phyloP scores from a whole-genome alignment of 2,797 vertebrate genomes.

The Meda fulgida region DNA sequence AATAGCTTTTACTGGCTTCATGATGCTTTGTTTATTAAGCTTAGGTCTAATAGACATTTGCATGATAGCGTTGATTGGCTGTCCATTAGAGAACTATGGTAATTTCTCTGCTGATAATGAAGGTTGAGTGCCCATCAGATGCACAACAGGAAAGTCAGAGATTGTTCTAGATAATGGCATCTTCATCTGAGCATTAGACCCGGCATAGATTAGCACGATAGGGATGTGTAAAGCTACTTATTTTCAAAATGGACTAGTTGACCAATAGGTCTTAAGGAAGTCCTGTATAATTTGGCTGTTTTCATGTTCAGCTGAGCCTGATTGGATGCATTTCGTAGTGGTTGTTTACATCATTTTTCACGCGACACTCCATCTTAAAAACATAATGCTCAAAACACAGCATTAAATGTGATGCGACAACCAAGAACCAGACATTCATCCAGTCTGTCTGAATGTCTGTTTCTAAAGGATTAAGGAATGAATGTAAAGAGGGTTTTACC shows the following conservation, averaged over 20 bases:
- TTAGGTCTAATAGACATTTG: conserved; percentile 23
- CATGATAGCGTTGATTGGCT: background rate
- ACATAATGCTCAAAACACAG: conserved; percentile 1
- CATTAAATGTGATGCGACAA: background rate
- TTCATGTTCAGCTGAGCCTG: background rate
- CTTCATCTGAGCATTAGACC: background rate
- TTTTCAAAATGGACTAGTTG: background rate
- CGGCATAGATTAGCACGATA: background rate
- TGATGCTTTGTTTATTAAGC: background rate
- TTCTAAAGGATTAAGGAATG: background rate
- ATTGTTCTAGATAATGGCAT: conserved; percentile 18
- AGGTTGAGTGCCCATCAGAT: background rate
- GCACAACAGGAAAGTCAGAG: background rate
- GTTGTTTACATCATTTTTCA: background rate
- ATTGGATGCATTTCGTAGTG: background rate
- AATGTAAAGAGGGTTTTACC: background rate
- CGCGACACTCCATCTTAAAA: background rate
- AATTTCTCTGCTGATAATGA: background rate
- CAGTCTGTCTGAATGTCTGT: background rate
- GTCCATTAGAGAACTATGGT: background rate
- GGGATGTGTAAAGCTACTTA: background rate
- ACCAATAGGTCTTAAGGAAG: background rate
- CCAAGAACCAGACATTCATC: too few species aligned
- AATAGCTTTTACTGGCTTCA: conserved; percentile 1
- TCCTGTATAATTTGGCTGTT: background rate